A percentile compares a stretch with the other conserved stretches of the same genome.
These are phyloP conservation scores for Eristalis tenax DNA, from an alignment of 2,888 invertebrate genomes.

Conservation along the genomic window DNA sequence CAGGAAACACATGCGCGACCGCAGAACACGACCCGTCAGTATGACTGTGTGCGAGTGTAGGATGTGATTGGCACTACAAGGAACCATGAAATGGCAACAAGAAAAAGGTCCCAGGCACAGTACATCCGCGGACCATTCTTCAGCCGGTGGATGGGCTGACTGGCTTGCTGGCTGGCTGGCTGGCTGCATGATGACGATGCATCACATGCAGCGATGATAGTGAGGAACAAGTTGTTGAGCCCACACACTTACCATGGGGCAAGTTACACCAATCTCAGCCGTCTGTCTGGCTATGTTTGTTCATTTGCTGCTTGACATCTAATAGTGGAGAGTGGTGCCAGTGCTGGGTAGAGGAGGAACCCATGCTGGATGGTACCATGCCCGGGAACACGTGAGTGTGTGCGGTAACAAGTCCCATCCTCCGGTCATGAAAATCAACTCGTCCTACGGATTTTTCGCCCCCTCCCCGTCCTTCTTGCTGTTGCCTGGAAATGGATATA, in stretches of 20 bases:
- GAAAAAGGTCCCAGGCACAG: slow-evolving; percentile 8
- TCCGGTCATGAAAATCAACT: slow-evolving; percentile 60
- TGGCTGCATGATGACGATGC: slow-evolving; percentile 48
- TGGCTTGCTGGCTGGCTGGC: neutral
- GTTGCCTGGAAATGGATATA: slow-evolving; percentile 24
- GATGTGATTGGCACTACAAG: slow-evolving; percentile 71
- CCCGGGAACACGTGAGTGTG: slow-evolving; percentile 49
- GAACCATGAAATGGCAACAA: slow-evolving; percentile 37
- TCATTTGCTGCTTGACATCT: slow-evolving; percentile 69
- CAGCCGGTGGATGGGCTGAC: too few relatives aligned
- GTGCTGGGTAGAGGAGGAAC: neutral
- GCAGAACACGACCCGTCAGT: slow-evolving; percentile 5
- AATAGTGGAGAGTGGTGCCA: slow-evolving; percentile 2
- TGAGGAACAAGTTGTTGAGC: slow-evolving; percentile 71
- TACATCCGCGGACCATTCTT: slow-evolving; percentile 4
- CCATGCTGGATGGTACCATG: slow-evolving; percentile 23
- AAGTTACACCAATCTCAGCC: slow-evolving; percentile 66
- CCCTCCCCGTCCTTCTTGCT: neutral
- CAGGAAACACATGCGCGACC: slow-evolving; percentile 50
- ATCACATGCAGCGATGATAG: slow-evolving; percentile 64
- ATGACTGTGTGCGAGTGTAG: slow-evolving; percentile 38
- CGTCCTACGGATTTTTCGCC: slow-evolving; percentile 58
- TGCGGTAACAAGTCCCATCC: slow-evolving; percentile 60
- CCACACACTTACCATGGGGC: slow-evolving; percentile 63
- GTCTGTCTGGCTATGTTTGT: slow-evolving; percentile 69